A percentile compares a stretch with the other conserved stretches of the same genome.
phyloP scores from a whole-genome alignment of 2,797 vertebrate genomes.

The Passerculus sandwichensis region DNA sequence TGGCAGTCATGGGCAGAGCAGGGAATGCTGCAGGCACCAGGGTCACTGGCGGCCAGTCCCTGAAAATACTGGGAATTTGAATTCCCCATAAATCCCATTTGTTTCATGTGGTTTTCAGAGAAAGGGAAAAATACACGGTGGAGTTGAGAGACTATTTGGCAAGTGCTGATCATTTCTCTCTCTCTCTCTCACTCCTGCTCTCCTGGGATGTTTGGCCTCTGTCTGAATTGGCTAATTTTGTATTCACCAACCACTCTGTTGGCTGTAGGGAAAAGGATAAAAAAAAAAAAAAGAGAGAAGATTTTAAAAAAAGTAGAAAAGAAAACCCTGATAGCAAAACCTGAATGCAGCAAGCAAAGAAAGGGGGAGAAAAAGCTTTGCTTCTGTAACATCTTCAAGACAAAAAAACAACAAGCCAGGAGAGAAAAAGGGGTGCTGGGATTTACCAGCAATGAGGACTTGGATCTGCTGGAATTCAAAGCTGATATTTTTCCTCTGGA shows the following conservation, averaged over 20 bases:
- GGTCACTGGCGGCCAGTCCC: background rate
- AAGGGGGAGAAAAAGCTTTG: background rate
- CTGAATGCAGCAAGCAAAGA: constrained; percentile 8
- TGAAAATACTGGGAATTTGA: background rate
- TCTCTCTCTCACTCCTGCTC: background rate
- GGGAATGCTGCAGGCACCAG: background rate
- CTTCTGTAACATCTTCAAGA: background rate
- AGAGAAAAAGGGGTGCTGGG: background rate
- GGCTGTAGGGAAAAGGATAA: background rate
- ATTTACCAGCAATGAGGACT: background rate
- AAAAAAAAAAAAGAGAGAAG: background rate
- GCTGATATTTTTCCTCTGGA: background rate
- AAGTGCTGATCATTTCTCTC: constrained; percentile 24
- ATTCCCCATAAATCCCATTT: background rate
- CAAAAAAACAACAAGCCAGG: background rate
- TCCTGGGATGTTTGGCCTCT: constrained; percentile 37
- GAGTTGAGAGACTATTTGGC: background rate
- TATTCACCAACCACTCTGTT: constrained; percentile 36
- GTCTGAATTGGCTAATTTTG: constrained; percentile 58
- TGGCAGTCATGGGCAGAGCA: background rate
- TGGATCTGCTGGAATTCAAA: background rate
- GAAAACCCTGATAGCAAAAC: constrained; percentile 17
- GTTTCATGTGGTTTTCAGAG: constrained; percentile 1
- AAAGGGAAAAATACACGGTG: background rate
- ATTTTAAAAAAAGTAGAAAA: background rate